These are phyloP conservation scores for Zosterops lateralis DNA, from an alignment of 2,113 vertebrate species.

Conservation along the genomic window DNA sequence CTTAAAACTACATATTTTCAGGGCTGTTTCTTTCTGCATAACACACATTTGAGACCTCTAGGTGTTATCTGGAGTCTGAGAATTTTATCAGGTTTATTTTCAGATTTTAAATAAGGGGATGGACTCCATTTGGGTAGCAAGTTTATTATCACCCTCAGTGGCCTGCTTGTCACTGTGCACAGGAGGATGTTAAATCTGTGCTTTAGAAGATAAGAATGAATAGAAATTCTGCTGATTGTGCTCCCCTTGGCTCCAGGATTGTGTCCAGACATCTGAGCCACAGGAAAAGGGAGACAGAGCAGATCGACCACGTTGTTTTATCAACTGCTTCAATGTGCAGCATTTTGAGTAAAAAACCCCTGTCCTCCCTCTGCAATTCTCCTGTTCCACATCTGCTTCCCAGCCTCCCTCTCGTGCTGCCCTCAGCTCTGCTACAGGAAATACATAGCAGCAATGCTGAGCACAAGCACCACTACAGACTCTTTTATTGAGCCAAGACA, in stretches of 20 bases:
- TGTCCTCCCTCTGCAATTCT: background rate
- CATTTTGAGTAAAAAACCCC: background rate
- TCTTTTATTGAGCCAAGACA: conserved; percentile 14
- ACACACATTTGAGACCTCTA: background rate
- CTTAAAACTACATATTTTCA: conserved; percentile 16
- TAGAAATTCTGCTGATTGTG: conserved; percentile 21
- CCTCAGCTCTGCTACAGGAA: background rate
- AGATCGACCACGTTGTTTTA: background rate
- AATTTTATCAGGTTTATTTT: conserved; percentile 11
- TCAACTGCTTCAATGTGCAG: background rate
- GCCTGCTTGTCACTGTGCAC: conserved; percentile 6
- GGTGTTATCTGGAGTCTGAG: background rate
- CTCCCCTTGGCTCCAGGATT: background rate
- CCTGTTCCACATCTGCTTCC: background rate
- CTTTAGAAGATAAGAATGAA: conserved; percentile 65
- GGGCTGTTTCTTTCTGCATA: conserved; percentile 17
- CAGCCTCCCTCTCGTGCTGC: background rate
- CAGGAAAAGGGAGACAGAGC: background rate
- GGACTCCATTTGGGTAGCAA: background rate
- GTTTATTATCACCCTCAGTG: background rate
- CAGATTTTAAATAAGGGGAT: conserved; percentile 19
- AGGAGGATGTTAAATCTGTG: conserved; percentile 51
- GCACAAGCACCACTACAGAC: background rate
- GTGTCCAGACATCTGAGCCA: background rate
- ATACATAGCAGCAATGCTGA: background rate